Evolutionary conservation across 2,797 vertebrate species (phyloP).

Genomic region (Melopsittacus undulatus): DNA sequence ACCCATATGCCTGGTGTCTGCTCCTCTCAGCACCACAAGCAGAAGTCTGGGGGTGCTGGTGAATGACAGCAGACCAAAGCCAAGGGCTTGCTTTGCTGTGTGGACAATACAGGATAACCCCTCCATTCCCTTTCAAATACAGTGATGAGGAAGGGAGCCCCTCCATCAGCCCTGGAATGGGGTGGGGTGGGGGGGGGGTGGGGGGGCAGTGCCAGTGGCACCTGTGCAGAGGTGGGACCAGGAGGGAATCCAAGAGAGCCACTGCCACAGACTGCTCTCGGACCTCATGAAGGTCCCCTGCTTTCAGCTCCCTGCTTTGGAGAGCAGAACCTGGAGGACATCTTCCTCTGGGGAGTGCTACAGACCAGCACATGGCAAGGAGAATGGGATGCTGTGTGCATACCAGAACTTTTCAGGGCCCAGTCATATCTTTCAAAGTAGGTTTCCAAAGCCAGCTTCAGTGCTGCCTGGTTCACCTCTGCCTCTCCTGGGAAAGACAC

Average conservation of each 20-base stretch:
- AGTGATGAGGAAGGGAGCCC: background rate
- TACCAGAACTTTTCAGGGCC: constrained; percentile 55
- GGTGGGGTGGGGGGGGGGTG: too few species aligned
- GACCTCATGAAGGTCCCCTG: background rate
- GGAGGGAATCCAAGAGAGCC: background rate
- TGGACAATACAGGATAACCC: background rate
- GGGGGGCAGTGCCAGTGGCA: background rate
- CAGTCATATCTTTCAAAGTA: constrained; percentile 39
- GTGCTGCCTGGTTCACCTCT: background rate
- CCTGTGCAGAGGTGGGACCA: background rate
- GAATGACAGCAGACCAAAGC: background rate
- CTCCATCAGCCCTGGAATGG: background rate
- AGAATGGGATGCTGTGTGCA: background rate
- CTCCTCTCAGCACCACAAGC: background rate
- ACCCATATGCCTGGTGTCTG: background rate
- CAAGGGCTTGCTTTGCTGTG: background rate
- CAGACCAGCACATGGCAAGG: background rate
- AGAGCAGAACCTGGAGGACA: background rate
- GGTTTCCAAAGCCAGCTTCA: constrained; percentile 13
- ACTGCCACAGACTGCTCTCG: background rate
- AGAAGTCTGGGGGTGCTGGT: background rate
- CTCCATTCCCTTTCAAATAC: background rate
- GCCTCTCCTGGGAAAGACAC: background rate
- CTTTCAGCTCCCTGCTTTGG: background rate
- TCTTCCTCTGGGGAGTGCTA: background rate